A percentile compares a stretch with the other conserved stretches of the same genome.
These are phyloP conservation scores for Parnassius smintheus DNA, from an alignment of 2,888 invertebrate genomes.

Conservation along the genomic window DNA sequence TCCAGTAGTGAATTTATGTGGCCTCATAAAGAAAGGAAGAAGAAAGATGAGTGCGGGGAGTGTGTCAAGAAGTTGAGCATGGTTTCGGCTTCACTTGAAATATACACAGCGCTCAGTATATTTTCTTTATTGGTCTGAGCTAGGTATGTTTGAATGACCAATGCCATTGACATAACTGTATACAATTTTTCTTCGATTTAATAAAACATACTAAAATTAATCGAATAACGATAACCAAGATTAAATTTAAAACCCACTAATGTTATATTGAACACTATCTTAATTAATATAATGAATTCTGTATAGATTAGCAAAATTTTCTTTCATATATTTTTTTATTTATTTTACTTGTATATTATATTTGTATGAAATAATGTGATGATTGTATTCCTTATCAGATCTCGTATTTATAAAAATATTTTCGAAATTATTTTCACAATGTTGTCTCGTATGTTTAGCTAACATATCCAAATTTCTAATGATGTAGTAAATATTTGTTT, in stretches of 20 bases:
- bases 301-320: constrained; percentile 39
- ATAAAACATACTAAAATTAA: too few species aligned
- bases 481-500: constrained; percentile 23
- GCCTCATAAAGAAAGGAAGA: too few species aligned
- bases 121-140: too few species aligned
- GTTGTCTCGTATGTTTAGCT: constrained; percentile 36
- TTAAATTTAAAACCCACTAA: constrained; percentile 28
- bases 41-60: too few species aligned
- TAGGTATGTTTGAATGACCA: not conserved
- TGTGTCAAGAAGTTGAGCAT: too few species aligned
- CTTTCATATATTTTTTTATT: constrained; percentile 34
- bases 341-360: constrained; percentile 30
- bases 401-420: constrained; percentile 48
- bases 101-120: too few species aligned
- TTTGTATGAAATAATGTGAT: constrained; percentile 29
- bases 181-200: constrained; percentile 8
- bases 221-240: constrained; percentile 16
- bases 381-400: constrained; percentile 46
- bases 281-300: constrained; percentile 34
- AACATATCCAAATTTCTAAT: constrained; percentile 30
- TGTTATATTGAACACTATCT: constrained; percentile 28
- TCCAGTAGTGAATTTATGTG: too few species aligned
- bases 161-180: constrained; percentile 6
- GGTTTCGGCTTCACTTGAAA: too few species aligned
- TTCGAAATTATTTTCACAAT: constrained; percentile 31